Percentiles rank a stretch among this genome's conserved stretches.
Evolutionary conservation across 2,888 invertebrate genomes (phyloP).

Genomic region (Phalangium opilio): DNA sequence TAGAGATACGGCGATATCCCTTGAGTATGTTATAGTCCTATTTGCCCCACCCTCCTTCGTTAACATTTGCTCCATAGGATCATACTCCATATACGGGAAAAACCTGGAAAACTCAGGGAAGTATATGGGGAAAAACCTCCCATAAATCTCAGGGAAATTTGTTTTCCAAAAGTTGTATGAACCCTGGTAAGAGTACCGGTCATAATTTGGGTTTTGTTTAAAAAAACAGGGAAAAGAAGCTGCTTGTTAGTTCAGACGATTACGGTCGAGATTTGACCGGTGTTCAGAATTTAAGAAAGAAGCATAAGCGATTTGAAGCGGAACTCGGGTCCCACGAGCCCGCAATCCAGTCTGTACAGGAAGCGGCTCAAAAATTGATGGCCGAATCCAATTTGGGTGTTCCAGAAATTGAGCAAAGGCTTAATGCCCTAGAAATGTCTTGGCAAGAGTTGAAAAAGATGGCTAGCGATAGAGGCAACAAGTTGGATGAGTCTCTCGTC

Average conservation of each 20-base stretch:
- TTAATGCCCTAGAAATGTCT: constrained; percentile 69
- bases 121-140: too few relatives aligned
- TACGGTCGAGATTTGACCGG: constrained; percentile 96
- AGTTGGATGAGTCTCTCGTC: constrained; percentile 87
- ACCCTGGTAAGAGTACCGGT: too few relatives aligned
- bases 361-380: constrained; percentile 64
- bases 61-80: too few relatives aligned
- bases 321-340: constrained; percentile 96
- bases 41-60: too few relatives aligned
- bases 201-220: too few relatives aligned
- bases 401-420: constrained; percentile 66
- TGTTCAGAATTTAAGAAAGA: constrained; percentile 95
- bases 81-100: too few relatives aligned
- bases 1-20: too few relatives aligned
- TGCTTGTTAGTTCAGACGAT: constrained; percentile 92
- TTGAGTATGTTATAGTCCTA: too few relatives aligned
- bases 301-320: constrained; percentile 96
- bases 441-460: constrained; percentile 83
- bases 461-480: constrained; percentile 74
- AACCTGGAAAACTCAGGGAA: too few relatives aligned
- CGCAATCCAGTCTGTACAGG: constrained; percentile 73
- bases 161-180: too few relatives aligned
- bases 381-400: constrained; percentile 82
- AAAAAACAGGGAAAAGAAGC: constrained; percentile 81
- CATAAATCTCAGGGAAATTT: too few relatives aligned